Base-by-base conservation (phyloP, 2,113 vertebrate species). In the Craseonycteris thonglongyai region DNA sequence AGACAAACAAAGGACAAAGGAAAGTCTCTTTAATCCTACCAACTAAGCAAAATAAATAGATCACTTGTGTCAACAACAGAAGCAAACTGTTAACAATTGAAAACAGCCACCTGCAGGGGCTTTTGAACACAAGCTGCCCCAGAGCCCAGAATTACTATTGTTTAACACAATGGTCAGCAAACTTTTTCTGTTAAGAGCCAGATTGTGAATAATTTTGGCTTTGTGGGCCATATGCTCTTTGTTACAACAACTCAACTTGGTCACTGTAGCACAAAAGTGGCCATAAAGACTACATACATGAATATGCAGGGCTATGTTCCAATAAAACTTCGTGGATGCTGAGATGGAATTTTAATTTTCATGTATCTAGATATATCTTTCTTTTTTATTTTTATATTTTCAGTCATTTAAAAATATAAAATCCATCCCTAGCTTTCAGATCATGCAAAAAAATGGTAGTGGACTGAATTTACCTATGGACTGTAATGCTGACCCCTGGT, bases 1-100 rank as follows among this genome's bases (percentile, higher is more conserved):
- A 92, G 69, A 69, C 89, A 94, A 90, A 96, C 95, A 97, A 94
- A 91, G 66, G 47, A 95, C 88, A 97, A 96, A 91, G 87, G 76
- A 96, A 92, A 93, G 47, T 76, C 72, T 93, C 79, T 95, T 96
- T 96, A 96, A 96, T 93, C 91, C 93, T 87, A 89, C 89, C 82
- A 93, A 83, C 38, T 56, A 92, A 94, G 63, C 92, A 92, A 79
- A 96, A 90, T 79, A 96, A 97, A 97, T 59, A 91, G 84, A 78
- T 65, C 24, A 12, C 76, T 96, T 97, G 93, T 97, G 91, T 93
- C 88, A 87, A 85, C 79, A 82, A 89, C 87, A 94, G 88, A 96
- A 94, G 94, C 85, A 82, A 88, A 95, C 91, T 90, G 93, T 95
- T 93, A 93, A 96, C 87, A 94, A 95, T 47, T 61, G 93, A 94